Evolutionary conservation across 2,113 vertebrate genomes (phyloP).

Genomic region (Amphiprion ocellaris): DNA sequence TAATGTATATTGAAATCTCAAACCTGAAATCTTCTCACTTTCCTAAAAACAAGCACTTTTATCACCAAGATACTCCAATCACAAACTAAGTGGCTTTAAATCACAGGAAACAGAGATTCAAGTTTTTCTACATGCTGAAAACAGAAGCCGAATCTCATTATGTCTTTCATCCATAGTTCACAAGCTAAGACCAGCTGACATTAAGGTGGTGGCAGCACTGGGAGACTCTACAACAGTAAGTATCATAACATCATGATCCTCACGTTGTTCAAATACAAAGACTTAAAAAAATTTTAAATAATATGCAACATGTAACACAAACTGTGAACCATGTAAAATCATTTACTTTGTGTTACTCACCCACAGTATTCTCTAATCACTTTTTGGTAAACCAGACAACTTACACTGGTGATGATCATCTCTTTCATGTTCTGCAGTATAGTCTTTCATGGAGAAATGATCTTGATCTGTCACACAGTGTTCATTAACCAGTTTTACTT

Average conservation of each 20-base stretch:
- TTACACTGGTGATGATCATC: not conserved
- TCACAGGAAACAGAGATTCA: not conserved
- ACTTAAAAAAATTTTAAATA: not conserved
- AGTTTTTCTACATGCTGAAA: not conserved
- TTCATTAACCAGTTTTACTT: not conserved
- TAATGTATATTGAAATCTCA: not conserved
- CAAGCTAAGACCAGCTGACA: slow-evolving; percentile 87
- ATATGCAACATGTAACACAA: not conserved
- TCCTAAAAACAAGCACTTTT: not conserved
- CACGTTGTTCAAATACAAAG: not conserved
- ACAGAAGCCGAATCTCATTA: not conserved
- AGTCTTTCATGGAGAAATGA: slow-evolving; percentile 12
- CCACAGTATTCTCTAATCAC: slow-evolving; percentile 51
- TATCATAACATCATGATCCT: not conserved
- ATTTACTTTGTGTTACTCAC: slow-evolving; percentile 29
- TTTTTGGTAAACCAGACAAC: slow-evolving; percentile 34
- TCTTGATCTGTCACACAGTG: not conserved
- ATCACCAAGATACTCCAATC: not conserved
- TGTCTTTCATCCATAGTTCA: slow-evolving; percentile 83
- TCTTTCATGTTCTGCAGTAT: slow-evolving; percentile 5
- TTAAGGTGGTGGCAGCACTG: slow-evolving; percentile 89
- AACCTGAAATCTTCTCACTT: not conserved
- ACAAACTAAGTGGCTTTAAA: not conserved
- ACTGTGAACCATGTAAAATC: slow-evolving; percentile 12
- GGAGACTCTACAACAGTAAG: slow-evolving; percentile 93